Base-by-base conservation (phyloP, 2,797 vertebrate genomes). In the Phaenicophaeus curvirostris region DNA sequence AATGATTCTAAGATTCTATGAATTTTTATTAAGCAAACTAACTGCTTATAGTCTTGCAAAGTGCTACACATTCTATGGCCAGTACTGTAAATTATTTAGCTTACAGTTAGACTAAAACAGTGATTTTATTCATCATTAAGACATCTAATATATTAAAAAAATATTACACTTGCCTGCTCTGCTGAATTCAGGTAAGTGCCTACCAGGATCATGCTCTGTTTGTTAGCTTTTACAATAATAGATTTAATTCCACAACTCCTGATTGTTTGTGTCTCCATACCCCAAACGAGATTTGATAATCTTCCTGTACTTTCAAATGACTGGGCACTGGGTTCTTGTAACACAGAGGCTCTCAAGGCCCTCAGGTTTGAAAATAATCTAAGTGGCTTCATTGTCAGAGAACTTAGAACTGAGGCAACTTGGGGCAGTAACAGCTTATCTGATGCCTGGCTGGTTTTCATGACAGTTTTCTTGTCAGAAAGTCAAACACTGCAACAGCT, bases 1-100 rank as follows among this genome's bases (percentile, higher is more conserved):
- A 48, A 23, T 48, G 46, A 48, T 39, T 39, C 39, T 39, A 39
- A 39, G 39, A 39, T 17, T 44, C 46, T 48, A 48, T 24, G 10
- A 48, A 48, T 7, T 68, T 86, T 78, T 35, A 75, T 55, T 89
- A 76, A 61, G 66, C n/a, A 85, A 85, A 89, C 46, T 18, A 57
- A 61, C 50, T 14, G 19, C 54, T 71, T 89, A 71, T 2, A 74
- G 53, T 37, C 61, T 68, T 76, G 67, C 4, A 16, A 74, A 69
- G 59, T 39, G 61, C 27, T 82, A 5, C 18, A 39, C 11, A 31
- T 37, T 67, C 5, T 13, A 54, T 78, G 31, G 41, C 13, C 23
- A 68, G 24, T 37, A 50, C 9, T 15, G 8, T 54, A 84, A 69
- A 84, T 31, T 23, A 35, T 55, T 76, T 62, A 91, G 15, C 11